A percentile compares a stretch with the other conserved stretches of the same genome.
Conservation (phyloP, 1,140 invertebrate genomes). For the Rhagoletis zephyria region DNA sequence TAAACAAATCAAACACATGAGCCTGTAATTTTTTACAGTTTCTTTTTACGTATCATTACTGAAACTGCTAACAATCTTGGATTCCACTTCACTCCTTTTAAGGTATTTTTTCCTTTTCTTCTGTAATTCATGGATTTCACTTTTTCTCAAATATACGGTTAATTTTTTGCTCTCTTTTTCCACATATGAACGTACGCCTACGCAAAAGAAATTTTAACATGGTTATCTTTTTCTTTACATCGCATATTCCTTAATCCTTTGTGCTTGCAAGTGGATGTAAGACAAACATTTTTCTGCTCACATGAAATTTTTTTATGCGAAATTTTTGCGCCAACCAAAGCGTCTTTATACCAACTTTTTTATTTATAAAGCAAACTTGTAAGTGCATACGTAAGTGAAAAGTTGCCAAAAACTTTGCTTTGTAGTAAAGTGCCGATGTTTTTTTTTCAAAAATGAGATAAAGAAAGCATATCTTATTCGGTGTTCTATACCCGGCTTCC, state of each 20-base stretch:
- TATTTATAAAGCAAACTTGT: neutral
- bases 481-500: too few relatives aligned
- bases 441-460: too few relatives aligned
- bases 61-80: too few relatives aligned
- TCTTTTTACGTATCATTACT: too few relatives aligned
- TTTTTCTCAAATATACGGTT: neutral
- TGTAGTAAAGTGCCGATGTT: neutral
- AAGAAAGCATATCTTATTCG: too few relatives aligned
- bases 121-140: too few relatives aligned
- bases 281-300: neutral
- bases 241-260: neutral
- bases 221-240: neutral
- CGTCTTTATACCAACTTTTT: neutral
- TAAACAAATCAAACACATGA: too few relatives aligned
- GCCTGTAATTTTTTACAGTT: too few relatives aligned
- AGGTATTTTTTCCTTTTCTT: too few relatives aligned
- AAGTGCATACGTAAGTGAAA: neutral
- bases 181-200: too few relatives aligned
- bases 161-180: neutral
- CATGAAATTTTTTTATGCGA: neutral
- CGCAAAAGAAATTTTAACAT: too few relatives aligned
- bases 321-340: neutral
- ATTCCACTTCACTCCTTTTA: too few relatives aligned
- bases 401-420: neutral
- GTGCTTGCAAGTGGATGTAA: neutral